phyloP scores from a whole-genome alignment of 2,888 invertebrate species.

The Caenorhabditis wallacei region DNA sequence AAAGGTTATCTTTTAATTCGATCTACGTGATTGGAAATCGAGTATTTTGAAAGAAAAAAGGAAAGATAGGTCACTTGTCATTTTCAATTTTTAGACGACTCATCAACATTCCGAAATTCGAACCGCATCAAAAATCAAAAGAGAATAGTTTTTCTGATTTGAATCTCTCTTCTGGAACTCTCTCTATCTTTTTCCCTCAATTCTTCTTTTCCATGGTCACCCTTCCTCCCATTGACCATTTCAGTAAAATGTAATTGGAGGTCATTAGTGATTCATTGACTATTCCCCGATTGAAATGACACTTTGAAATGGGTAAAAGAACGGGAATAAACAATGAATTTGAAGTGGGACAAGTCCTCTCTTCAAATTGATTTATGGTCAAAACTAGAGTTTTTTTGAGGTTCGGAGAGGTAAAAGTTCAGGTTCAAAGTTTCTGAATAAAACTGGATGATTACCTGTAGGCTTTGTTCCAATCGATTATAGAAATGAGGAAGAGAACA shows the following conservation, averaged over 20 bases:
- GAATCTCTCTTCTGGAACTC: neutral
- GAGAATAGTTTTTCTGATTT: neutral
- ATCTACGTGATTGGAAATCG: slow-evolving; percentile 20
- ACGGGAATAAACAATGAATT: slow-evolving; percentile 25
- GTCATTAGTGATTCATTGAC: slow-evolving; percentile 39
- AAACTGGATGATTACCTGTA: slow-evolving; percentile 57
- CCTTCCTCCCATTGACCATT: slow-evolving; percentile 20
- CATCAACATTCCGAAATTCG: slow-evolving; percentile 7
- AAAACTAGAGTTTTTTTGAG: neutral
- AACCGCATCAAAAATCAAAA: slow-evolving; percentile 19
- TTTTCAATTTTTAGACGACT: slow-evolving; percentile 36
- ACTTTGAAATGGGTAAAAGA: slow-evolving; percentile 32
- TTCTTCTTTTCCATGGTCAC: no score
- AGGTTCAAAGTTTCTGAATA: neutral
- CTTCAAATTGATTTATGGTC: slow-evolving; percentile 43
- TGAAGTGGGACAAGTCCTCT: slow-evolving; percentile 21
- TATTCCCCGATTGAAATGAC: slow-evolving; percentile 27
- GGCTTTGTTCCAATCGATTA: slow-evolving; percentile 62
- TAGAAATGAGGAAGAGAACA: slow-evolving; percentile 72
- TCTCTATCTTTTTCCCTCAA: neutral
- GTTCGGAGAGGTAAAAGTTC: neutral
- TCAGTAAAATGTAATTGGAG: slow-evolving; percentile 33
- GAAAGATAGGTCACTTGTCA: slow-evolving; percentile 28
- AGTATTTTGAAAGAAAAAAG: neutral
- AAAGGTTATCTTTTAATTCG: slow-evolving; percentile 26